Evolutionary conservation across 2,113 vertebrate species (phyloP).

Genomic region (Rhinichthys klamathensis): DNA sequence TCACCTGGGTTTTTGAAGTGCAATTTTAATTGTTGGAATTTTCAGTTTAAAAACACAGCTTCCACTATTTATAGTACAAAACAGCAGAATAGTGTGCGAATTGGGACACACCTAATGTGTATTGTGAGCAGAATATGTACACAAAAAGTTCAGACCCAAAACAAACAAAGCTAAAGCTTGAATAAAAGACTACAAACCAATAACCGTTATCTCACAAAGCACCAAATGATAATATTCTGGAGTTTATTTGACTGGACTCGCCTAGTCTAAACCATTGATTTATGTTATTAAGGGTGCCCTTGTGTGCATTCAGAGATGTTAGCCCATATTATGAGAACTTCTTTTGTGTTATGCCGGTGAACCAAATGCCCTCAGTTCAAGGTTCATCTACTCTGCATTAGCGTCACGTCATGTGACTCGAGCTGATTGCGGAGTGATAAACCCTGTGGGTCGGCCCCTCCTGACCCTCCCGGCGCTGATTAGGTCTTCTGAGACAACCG

Average conservation of each 20-base stretch:
- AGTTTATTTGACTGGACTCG: conserved; percentile 14
- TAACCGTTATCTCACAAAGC: conserved; percentile 9
- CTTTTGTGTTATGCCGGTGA: conserved; percentile 38
- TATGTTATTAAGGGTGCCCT: conserved; percentile 9
- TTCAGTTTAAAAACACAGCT: too few relatives aligned
- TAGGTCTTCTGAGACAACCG: conserved; percentile 59
- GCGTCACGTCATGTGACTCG: conserved; percentile 63
- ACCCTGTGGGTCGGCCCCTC: conserved; percentile 47
- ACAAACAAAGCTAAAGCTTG: background rate
- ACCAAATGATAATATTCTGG: background rate
- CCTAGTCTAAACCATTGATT: background rate
- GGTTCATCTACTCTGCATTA: conserved; percentile 43
- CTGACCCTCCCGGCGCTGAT: conserved; percentile 56
- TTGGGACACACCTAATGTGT: background rate
- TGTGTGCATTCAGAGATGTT: conserved; percentile 21
- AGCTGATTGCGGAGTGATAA: conserved; percentile 59
- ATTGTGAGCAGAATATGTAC: background rate
- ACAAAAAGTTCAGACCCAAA: background rate
- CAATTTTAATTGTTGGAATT: too few relatives aligned
- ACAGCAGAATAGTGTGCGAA: background rate
- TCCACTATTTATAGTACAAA: background rate
- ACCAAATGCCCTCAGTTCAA: conserved; percentile 56
- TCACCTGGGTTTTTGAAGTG: too few relatives aligned
- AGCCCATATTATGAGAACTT: conserved; percentile 41
- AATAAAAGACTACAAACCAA: background rate